These are phyloP conservation scores for Cynocephalus volans DNA, from an alignment of 2,113 vertebrate genomes.

Conservation along the genomic window DNA sequence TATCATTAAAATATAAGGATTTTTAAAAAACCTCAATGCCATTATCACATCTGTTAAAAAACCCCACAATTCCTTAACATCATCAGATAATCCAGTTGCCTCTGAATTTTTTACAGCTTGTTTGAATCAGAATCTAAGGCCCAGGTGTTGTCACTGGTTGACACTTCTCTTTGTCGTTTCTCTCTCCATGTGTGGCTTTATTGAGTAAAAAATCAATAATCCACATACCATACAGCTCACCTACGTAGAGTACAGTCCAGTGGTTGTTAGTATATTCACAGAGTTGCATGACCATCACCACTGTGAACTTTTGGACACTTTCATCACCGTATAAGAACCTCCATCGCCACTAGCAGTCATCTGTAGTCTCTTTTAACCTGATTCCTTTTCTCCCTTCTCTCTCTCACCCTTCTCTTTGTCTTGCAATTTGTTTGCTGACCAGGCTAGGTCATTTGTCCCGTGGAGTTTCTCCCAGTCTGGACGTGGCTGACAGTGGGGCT, in stretches of 20 bases:
- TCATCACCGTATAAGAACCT: background rate
- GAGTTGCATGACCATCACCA: background rate
- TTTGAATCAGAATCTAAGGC: background rate
- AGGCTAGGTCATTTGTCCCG: background rate
- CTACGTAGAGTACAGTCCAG: background rate
- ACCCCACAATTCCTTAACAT: background rate
- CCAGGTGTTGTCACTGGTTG: background rate
- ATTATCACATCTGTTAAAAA: background rate
- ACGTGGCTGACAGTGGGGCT: background rate
- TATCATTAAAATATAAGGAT: constrained; percentile 23
- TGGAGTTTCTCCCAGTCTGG: background rate
- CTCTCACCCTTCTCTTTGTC: background rate
- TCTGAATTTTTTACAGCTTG: background rate
- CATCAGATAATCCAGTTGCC: background rate
- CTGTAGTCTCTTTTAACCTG: background rate
- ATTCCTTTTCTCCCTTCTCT: background rate
- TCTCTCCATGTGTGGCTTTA: background rate
- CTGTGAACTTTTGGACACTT: background rate
- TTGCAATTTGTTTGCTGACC: background rate
- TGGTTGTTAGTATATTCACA: background rate
- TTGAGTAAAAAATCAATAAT: background rate
- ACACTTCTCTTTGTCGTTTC: background rate
- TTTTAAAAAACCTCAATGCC: background rate
- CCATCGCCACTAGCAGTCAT: background rate
- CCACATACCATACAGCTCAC: background rate